Conservation (phyloP, 1,140 invertebrate species). For the Ooceraea biroi region DNA sequence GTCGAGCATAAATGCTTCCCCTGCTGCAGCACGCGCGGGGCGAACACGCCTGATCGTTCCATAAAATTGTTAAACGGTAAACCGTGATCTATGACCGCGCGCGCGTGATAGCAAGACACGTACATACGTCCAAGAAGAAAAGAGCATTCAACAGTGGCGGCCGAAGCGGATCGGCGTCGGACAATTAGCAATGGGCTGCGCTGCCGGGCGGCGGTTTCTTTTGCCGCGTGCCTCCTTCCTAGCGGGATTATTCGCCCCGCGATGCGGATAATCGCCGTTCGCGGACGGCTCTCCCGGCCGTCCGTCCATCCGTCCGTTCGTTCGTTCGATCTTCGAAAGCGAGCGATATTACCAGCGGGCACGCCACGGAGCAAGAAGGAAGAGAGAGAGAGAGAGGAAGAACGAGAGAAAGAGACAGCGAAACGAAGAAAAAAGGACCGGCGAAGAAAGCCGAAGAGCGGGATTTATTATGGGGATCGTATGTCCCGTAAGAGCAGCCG, state of each 20-base stretch:
- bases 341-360: constrained; percentile 60
- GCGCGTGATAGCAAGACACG: constrained; percentile 25
- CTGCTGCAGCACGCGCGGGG: constrained; percentile 21
- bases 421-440: constrained; percentile 32
- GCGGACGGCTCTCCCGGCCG: constrained; percentile 24
- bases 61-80: constrained; percentile 55
- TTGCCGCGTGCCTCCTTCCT: constrained; percentile 55
- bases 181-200: constrained; percentile 69
- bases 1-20: not conserved
- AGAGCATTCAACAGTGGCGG: constrained; percentile 20
- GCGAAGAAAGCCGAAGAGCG: constrained; percentile 24
- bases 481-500: constrained; percentile 63
- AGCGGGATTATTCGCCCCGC: constrained; percentile 53
- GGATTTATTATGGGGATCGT: constrained; percentile 60
- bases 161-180: constrained; percentile 51
- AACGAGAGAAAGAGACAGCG: constrained; percentile 11
- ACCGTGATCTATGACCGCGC: constrained; percentile 36
- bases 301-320: not conserved
- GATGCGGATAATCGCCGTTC: constrained; percentile 57
- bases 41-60: constrained; percentile 48
- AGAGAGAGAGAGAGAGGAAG: not conserved
- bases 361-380: constrained; percentile 20
- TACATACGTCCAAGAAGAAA: constrained; percentile 2
- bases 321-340: constrained; percentile 35
- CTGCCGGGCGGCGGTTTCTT: constrained; percentile 66